These are phyloP conservation scores for Crocuta crocuta DNA, from an alignment of 2,113 vertebrate species.

Conservation along the genomic window DNA sequence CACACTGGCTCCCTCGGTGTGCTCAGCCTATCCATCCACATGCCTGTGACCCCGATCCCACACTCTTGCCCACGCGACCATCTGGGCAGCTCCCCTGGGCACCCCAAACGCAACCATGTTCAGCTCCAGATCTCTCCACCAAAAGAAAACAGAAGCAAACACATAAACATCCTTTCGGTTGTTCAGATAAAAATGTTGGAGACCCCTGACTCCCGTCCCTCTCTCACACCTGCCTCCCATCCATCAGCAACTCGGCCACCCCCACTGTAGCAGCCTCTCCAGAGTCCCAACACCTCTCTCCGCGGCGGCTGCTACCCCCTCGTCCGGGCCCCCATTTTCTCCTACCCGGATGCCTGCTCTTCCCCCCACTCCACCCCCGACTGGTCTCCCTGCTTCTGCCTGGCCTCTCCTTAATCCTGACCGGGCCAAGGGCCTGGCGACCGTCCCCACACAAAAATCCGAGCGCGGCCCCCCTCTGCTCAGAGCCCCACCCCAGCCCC, in stretches of 20 bases:
- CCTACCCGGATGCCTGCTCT: neutral
- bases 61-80: too few species aligned
- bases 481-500: too few species aligned
- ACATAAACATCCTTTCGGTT: neutral
- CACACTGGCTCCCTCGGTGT: neutral
- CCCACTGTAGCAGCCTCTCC: neutral
- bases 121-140: neutral
- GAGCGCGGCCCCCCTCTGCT: neutral
- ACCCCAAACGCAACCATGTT: rapidly evolving
- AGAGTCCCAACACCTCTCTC: neutral
- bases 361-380: neutral
- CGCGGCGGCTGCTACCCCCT: rapidly evolving
- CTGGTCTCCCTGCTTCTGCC: neutral
- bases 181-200: neutral
- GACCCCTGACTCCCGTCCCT: neutral
- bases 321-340: neutral
- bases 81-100: neutral
- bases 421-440: neutral
- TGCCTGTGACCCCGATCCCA: rapidly evolving
- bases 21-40: rapidly evolving
- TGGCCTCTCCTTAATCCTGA: neutral
- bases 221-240: neutral
- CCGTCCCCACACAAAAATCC: neutral
- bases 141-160: neutral
- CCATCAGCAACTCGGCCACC: neutral